These are phyloP conservation scores for Pedetes capensis DNA, from an alignment of 2,113 vertebrate genomes.

Conservation along the genomic window DNA sequence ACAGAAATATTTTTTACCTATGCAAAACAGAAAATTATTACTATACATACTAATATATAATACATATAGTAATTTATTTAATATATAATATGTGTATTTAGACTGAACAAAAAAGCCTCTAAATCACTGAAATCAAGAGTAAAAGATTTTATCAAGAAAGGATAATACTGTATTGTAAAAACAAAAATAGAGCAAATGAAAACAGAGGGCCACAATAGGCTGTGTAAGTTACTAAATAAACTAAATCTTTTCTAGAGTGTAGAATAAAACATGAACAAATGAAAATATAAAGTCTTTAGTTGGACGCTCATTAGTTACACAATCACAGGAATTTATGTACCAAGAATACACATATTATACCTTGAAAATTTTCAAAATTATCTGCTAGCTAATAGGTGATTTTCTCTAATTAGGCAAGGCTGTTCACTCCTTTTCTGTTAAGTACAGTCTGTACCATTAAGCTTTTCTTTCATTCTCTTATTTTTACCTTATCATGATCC, in stretches of 20 bases:
- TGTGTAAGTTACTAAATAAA: background rate
- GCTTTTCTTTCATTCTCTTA: conserved; percentile 53
- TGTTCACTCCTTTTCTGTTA: conserved; percentile 33
- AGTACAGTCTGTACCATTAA: conserved; percentile 53
- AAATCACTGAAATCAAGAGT: conserved; percentile 41
- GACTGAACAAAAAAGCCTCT: background rate
- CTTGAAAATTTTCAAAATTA: conserved; percentile 55
- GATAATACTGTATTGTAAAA: background rate
- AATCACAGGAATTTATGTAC: conserved; percentile 9
- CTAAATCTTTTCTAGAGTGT: conserved; percentile 24
- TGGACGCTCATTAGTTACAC: conserved; percentile 40
- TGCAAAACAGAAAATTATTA: conserved; percentile 29
- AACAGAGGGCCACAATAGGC: background rate
- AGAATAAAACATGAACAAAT: conserved; percentile 36
- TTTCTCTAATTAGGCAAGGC: conserved; percentile 40
- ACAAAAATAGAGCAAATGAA: conserved; percentile 35
- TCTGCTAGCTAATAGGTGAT: conserved; percentile 45
- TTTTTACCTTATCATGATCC: conserved; percentile 8
- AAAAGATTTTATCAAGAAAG: conserved; percentile 43
- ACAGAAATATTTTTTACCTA: conserved; percentile 32
- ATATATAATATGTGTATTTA: background rate
- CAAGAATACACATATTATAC: conserved; percentile 16
- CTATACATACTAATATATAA: no score
- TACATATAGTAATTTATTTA: no score
- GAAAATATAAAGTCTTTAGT: conserved; percentile 57